These are phyloP conservation scores for Saccopteryx leptura DNA, from an alignment of 2,113 vertebrate species.

Conservation along the genomic window DNA sequence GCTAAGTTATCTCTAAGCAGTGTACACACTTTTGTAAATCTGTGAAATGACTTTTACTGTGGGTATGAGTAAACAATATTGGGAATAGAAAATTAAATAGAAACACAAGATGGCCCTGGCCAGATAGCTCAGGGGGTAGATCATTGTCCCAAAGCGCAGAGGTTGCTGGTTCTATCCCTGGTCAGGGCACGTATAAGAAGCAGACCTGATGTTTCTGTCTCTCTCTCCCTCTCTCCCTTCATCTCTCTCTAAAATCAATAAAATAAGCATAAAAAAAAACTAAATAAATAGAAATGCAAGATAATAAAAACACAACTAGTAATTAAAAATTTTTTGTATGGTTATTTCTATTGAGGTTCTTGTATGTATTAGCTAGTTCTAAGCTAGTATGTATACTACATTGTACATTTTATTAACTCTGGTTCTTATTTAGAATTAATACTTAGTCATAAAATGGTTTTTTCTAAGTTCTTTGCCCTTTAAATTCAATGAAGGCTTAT, in stretches of 20 bases:
- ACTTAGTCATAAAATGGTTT: slow-evolving; percentile 1
- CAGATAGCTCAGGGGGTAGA: no score
- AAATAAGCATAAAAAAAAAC: no score
- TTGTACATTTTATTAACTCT: slow-evolving; percentile 21
- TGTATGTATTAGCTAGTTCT: neutral
- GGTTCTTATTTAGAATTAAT: slow-evolving; percentile 10
- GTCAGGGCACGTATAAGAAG: no score
- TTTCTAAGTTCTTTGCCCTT: slow-evolving; percentile 24
- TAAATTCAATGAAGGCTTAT: slow-evolving; percentile 5
- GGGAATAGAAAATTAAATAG: neutral
- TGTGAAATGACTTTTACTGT: neutral
- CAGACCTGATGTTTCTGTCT: no score
- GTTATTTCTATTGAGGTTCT: neutral
- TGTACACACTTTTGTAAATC: neutral
- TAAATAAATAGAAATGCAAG: neutral
- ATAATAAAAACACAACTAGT: neutral
- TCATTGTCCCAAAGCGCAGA: no score
- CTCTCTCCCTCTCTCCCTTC: no score
- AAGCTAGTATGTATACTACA: neutral
- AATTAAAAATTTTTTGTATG: neutral
- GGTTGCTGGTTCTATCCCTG: no score
- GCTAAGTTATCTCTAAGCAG: neutral
- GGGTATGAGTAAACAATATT: neutral
- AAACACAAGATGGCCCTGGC: neutral
- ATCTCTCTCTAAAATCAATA: no score